Evolutionary conservation across 1,140 invertebrate genomes (phyloP).

Genomic region (Eumaeus atala): DNA sequence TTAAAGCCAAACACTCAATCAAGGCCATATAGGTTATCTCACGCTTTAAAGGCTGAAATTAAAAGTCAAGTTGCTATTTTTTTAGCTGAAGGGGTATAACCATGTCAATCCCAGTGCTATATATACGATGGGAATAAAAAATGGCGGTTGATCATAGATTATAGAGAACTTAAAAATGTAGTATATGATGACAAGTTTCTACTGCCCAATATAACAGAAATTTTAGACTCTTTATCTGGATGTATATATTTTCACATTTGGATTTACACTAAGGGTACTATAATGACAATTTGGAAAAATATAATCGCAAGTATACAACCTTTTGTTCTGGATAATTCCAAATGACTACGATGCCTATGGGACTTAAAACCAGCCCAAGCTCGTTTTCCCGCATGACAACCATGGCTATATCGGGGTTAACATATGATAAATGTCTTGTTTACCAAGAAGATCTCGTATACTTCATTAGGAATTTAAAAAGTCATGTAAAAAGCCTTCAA

Average conservation of each 20-base stretch:
- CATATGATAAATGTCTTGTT: slow-evolving; percentile 34
- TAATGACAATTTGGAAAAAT: background rate
- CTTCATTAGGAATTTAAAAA: slow-evolving; percentile 40
- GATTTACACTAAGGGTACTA: slow-evolving; percentile 32
- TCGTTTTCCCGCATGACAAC: slow-evolving; percentile 46
- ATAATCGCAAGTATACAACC: too few species aligned
- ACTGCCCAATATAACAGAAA: slow-evolving; percentile 12
- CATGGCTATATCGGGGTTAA: slow-evolving; percentile 39
- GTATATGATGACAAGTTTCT: slow-evolving; percentile 20
- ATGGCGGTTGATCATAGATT: slow-evolving; percentile 19
- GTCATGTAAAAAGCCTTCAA: slow-evolving; percentile 44
- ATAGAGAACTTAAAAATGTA: slow-evolving; percentile 17
- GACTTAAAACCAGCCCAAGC: slow-evolving; percentile 37
- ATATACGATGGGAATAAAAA: slow-evolving; percentile 11
- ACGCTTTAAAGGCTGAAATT: slow-evolving; percentile 17
- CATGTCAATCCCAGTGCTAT: background rate
- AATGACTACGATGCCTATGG: slow-evolving; percentile 57
- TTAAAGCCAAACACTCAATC: slow-evolving; percentile 12
- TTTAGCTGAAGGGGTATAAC: slow-evolving; percentile 15
- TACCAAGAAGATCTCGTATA: slow-evolving; percentile 58
- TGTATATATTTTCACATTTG: slow-evolving; percentile 65
- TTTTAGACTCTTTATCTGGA: slow-evolving; percentile 31
- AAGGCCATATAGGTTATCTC: slow-evolving; percentile 16
- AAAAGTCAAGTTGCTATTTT: slow-evolving; percentile 17
- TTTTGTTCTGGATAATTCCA: slow-evolving; percentile 16